Percentiles rank a stretch among this genome's conserved stretches.
These are phyloP conservation scores for Myiopsitta monachus DNA, from an alignment of 2,113 vertebrate genomes.

Conservation along the genomic window DNA sequence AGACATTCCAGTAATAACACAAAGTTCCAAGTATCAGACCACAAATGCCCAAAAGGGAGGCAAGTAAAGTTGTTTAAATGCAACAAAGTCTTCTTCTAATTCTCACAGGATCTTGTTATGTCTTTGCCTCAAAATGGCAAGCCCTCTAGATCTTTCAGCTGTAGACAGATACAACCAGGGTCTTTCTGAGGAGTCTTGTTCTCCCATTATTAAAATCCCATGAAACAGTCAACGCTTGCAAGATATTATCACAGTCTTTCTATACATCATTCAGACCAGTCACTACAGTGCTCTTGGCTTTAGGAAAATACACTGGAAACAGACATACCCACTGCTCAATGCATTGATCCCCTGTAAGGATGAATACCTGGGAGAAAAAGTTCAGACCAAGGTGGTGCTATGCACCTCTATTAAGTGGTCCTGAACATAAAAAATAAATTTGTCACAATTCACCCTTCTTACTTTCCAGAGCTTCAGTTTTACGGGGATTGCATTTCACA, in stretches of 20 bases:
- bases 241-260: background rate
- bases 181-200: background rate
- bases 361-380: background rate
- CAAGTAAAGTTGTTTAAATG: background rate
- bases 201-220: background rate
- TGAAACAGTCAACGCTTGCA: background rate
- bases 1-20: accelerated
- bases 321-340: accelerated
- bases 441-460: accelerated
- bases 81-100: background rate
- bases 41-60: background rate
- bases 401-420: background rate
- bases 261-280: background rate
- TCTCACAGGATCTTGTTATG: background rate
- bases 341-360: background rate
- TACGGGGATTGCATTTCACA: background rate
- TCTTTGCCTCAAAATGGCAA: background rate
- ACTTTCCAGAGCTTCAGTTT: background rate
- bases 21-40: background rate
- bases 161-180: background rate
- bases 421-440: background rate
- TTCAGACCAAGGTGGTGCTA: background rate
- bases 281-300: background rate
- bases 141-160: background rate
- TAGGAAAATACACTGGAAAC: background rate